These are phyloP conservation scores for Drosophila grimshawi DNA, from an alignment of 1,140 invertebrate genomes.

Conservation along the genomic window DNA sequence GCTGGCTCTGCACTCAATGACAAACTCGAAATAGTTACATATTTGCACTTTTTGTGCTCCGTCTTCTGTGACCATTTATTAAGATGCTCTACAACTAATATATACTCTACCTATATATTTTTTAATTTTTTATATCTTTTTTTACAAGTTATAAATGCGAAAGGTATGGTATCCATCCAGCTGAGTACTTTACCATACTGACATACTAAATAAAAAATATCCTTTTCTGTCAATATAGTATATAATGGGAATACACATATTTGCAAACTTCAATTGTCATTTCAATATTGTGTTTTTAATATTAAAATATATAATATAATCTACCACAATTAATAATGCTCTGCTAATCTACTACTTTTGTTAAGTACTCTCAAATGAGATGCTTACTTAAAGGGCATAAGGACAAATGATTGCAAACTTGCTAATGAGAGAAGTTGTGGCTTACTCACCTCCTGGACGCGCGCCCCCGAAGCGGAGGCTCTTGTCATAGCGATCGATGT, in stretches of 20 bases:
- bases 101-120: background rate
- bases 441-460: constrained; percentile 61
- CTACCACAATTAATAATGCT: too few relatives aligned
- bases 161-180: too few relatives aligned
- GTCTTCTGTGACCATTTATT: background rate
- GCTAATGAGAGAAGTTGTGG: background rate
- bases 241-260: too few relatives aligned
- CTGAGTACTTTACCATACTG: too few relatives aligned
- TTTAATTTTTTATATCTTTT: background rate
- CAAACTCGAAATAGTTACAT: constrained; percentile 21
- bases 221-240: too few relatives aligned
- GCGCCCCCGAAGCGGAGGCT: constrained; percentile 76
- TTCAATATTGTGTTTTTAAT: too few relatives aligned
- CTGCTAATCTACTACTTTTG: too few relatives aligned
- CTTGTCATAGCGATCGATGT: constrained; percentile 81
- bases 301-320: too few relatives aligned
- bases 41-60: background rate
- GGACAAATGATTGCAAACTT: background rate
- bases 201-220: too few relatives aligned
- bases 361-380: too few relatives aligned
- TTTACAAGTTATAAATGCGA: too few relatives aligned
- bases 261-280: too few relatives aligned
- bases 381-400: background rate
- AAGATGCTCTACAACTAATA: background rate
- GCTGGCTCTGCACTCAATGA: constrained; percentile 17